Evolutionary conservation across 2,888 invertebrate species (phyloP), one percentile per base, ranked within the genome.

Genomic region (Tetranychus piercei): DNA sequence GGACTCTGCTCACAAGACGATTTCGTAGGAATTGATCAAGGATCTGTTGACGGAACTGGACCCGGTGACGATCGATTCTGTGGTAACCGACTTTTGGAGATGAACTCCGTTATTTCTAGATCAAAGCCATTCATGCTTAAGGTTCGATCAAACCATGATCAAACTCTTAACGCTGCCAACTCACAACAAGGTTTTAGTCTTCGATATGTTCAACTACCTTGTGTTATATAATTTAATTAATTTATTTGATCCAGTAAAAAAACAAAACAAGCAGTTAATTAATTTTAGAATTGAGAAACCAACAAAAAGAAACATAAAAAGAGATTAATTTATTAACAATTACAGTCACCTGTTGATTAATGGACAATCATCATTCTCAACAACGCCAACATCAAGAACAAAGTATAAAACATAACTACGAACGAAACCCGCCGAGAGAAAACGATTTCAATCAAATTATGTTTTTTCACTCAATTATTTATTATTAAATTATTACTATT

Each of bases 51-150:
- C 34, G 79, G 79, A 1, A 76, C 77, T 23, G 79, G 78, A 44
- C 77, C 78, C 1, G 79, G 79, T 45, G 79, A 79, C 72, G 79
- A 79, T 44, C 75, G 79, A 44, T 79, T 79, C 74, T 79, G 79
- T 73, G 79, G 79, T 64, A 77, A 76, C 9, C 76, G 76, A 73
- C 65, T 79, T 11, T 66, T 79, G 44, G 78, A 79, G 69, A 75
- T 77, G 70, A 79, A 79, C 72, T 77, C 76, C 44, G 76, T 79
- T 43, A 79, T 79, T 43, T 79, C 79, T 72, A 78, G 78, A 34
- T 78, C 78, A 44, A 79, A 79, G 69, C 79, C 79, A 4, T 79
- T 79, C 73, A 77, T 78, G 75, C 64, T 79, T 18, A 77, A 78
- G 71, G 79, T 79, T 6, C 76, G 77, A 67, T 78, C 78, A 64